Percentiles rank a stretch among this genome's conserved stretches.
Evolutionary conservation across 1,140 invertebrate genomes (phyloP).

Genomic region (Lerema accius): DNA sequence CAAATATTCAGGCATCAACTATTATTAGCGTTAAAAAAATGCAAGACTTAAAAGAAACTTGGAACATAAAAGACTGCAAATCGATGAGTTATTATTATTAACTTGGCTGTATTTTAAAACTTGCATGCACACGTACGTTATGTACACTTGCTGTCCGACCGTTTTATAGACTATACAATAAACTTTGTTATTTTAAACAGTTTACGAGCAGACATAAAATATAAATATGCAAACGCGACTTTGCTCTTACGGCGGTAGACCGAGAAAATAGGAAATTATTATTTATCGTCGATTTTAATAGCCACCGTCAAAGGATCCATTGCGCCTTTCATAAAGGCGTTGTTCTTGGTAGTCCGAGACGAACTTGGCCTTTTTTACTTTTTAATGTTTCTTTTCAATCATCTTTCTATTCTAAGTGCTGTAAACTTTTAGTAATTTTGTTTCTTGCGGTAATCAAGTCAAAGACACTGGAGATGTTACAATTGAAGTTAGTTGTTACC

Average conservation of each 20-base stretch:
- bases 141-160: conserved; percentile 16
- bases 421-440: no score
- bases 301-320: conserved; percentile 2
- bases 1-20: no score
- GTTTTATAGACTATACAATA: conserved; percentile 59
- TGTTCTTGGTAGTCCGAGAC: background rate
- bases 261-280: conserved; percentile 7
- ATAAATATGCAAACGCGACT: conserved; percentile 55
- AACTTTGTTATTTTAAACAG: conserved; percentile 59
- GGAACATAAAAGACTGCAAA: no score
- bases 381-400: no score
- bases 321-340: background rate
- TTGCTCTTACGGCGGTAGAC: conserved; percentile 31
- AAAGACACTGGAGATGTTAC: no score
- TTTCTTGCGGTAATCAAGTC: no score
- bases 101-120: background rate
- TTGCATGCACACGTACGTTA: conserved; percentile 13
- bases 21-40: no score
- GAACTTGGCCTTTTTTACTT: background rate
- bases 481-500: no score
- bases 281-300: conserved; percentile 11
- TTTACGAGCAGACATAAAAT: conserved; percentile 64
- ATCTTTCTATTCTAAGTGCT: no score
- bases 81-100: no score
- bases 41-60: no score